A percentile compares a stretch with the other conserved stretches of the same genome.
These are phyloP conservation scores for Cisticola juncidis DNA, from an alignment of 2,113 vertebrate genomes.

Conservation along the genomic window DNA sequence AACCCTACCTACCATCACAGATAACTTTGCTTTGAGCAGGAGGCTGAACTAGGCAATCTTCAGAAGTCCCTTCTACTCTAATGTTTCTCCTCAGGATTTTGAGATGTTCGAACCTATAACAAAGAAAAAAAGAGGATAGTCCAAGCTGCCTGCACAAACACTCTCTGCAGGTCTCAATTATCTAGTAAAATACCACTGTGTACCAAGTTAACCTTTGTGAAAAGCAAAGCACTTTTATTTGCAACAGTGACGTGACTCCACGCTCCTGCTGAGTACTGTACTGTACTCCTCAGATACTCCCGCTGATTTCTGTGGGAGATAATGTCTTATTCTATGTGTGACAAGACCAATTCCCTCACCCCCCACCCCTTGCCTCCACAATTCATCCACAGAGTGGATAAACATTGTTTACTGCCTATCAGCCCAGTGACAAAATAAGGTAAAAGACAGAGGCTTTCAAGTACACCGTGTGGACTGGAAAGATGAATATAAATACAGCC, in stretches of 20 bases:
- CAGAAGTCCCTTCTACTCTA: not conserved
- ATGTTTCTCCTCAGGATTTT: not conserved
- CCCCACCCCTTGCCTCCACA: not conserved
- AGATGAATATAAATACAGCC: not conserved
- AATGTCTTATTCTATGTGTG: not conserved
- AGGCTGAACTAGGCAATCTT: not conserved
- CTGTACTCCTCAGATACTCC: not conserved
- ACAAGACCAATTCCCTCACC: not conserved
- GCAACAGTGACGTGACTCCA: not conserved
- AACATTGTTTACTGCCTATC: not conserved
- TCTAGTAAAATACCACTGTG: not conserved
- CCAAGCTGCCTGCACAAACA: not conserved
- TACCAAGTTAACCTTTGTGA: not conserved
- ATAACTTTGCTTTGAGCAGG: not conserved
- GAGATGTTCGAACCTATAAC: not conserved
- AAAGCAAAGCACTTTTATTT: slow-evolving; percentile 7
- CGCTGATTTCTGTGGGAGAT: not conserved
- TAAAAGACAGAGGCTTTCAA: not conserved
- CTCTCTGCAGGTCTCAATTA: not conserved
- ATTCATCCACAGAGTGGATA: not conserved
- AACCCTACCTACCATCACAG: not conserved
- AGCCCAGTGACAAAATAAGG: not conserved
- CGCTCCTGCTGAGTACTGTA: not conserved
- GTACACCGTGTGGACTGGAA: not conserved
- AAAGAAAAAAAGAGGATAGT: not conserved